phyloP scores from a whole-genome alignment of 2,797 vertebrate genomes.

The Poecilia picta region DNA sequence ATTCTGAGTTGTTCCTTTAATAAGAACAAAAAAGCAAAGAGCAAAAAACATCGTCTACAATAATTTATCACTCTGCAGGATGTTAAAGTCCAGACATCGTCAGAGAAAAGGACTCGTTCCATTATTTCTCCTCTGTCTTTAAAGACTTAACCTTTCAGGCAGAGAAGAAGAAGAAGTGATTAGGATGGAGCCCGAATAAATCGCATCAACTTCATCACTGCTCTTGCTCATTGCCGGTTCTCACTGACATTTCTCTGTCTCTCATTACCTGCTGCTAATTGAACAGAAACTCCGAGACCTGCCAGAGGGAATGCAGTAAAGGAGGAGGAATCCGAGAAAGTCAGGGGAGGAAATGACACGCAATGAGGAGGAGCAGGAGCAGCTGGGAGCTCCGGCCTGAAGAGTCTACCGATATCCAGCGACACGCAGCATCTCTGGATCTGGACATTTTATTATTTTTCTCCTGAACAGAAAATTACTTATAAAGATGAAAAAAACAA shows the following conservation, averaged over 20 bases:
- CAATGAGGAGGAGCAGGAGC: constrained; percentile 19
- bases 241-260: constrained; percentile 16
- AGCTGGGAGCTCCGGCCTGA: constrained; percentile 12
- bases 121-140: constrained; percentile 8
- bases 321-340: not conserved
- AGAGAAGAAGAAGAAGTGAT: constrained; percentile 18
- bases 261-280: constrained; percentile 38
- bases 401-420: constrained; percentile 6
- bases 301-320: constrained; percentile 61
- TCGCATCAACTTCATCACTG: constrained; percentile 24
- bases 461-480: constrained; percentile 42
- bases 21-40: not conserved
- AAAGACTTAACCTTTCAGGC: constrained; percentile 19
- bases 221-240: constrained; percentile 23
- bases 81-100: not conserved
- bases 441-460: not conserved
- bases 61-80: not conserved
- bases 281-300: constrained; percentile 65
- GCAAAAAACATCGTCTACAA: not conserved
- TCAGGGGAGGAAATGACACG: not conserved
- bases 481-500: constrained; percentile 25
- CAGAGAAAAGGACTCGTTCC: not conserved
- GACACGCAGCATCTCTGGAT: not conserved
- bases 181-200: constrained; percentile 1
- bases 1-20: not conserved